Conservation (phyloP, 1,140 invertebrate species). For the Pararge aegeria region DNA sequence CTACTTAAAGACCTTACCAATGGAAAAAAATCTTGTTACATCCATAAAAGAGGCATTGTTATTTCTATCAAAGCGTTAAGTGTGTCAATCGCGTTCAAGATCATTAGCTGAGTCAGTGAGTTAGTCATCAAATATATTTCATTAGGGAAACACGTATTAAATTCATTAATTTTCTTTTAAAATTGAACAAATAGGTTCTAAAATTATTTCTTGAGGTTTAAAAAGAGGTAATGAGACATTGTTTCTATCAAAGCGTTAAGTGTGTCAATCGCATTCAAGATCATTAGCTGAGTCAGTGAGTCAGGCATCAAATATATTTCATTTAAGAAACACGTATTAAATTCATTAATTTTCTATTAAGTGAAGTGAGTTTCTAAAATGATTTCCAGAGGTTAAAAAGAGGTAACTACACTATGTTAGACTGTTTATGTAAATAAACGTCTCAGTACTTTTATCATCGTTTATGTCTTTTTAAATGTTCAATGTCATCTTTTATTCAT, state of each 20-base stretch:
- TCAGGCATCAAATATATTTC: not conserved
- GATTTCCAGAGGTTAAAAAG: not conserved
- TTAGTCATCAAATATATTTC: not conserved
- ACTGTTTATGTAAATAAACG: too few species aligned
- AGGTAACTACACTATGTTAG: not conserved
- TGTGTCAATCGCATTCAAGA: conserved; percentile 5
- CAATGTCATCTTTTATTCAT: too few species aligned
- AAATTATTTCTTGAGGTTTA: too few species aligned
- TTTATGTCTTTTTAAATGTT: too few species aligned
- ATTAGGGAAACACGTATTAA: not conserved
- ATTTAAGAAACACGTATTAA: not conserved
- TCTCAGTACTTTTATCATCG: too few species aligned
- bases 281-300: not conserved
- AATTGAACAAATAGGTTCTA: too few species aligned
- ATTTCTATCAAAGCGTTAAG: conserved; percentile 4
- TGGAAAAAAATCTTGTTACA: too few species aligned
- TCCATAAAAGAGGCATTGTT: conserved; percentile 2
- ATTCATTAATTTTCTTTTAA: not conserved
- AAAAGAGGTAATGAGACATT: conserved; percentile 1
- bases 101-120: not conserved
- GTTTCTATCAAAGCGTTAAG: conserved; percentile 3
- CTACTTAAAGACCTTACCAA: too few species aligned
- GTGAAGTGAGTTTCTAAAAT: too few species aligned
- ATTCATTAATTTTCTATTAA: not conserved
- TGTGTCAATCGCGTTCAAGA: conserved; percentile 5